phyloP scores from a whole-genome alignment of 2,888 invertebrate genomes.

The Acronicta psi region DNA sequence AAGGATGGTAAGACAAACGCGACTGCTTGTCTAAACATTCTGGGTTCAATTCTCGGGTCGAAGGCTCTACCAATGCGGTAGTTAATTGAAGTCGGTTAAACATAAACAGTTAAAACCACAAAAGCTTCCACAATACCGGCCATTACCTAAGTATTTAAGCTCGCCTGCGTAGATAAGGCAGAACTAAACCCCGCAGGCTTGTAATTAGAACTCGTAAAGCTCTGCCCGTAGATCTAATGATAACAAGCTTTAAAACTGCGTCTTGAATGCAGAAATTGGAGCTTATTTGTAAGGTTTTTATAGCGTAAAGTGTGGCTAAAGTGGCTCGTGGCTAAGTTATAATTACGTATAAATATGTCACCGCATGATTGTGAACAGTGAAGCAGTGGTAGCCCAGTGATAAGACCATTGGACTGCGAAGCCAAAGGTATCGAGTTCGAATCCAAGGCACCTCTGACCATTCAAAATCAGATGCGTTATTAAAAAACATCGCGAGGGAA shows the following conservation, averaged over 20 bases:
- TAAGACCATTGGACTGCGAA: too few relatives aligned
- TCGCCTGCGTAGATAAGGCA: slow-evolving; percentile 49
- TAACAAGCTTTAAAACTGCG: slow-evolving; percentile 56
- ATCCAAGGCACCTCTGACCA: too few relatives aligned
- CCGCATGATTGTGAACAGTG: too few relatives aligned
- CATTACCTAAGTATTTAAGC: slow-evolving; percentile 52
- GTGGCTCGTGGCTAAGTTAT: too few relatives aligned
- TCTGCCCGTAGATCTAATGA: slow-evolving; percentile 51
- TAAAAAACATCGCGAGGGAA: too few relatives aligned
- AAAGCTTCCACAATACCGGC: slow-evolving; percentile 27
- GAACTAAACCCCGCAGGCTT: slow-evolving; percentile 41
- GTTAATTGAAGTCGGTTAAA: slow-evolving; percentile 11
- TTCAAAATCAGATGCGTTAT: too few relatives aligned
- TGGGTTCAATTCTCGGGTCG: too few relatives aligned
- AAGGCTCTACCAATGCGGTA: too few relatives aligned
- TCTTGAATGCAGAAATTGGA: slow-evolving; percentile 43
- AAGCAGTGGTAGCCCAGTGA: too few relatives aligned
- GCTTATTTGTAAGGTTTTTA: slow-evolving; percentile 42
- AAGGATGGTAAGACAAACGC: too few relatives aligned
- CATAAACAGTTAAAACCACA: slow-evolving; percentile 32
- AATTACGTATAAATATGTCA: background rate
- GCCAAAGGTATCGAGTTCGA: too few relatives aligned
- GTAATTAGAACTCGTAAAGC: slow-evolving; percentile 60
- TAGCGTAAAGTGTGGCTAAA: background rate
- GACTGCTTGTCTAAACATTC: too few relatives aligned